A percentile compares a stretch with the other conserved stretches of the same genome.
Conservation (phyloP, 2,888 invertebrate genomes). For the Acanthosoma haemorrhoidale region DNA sequence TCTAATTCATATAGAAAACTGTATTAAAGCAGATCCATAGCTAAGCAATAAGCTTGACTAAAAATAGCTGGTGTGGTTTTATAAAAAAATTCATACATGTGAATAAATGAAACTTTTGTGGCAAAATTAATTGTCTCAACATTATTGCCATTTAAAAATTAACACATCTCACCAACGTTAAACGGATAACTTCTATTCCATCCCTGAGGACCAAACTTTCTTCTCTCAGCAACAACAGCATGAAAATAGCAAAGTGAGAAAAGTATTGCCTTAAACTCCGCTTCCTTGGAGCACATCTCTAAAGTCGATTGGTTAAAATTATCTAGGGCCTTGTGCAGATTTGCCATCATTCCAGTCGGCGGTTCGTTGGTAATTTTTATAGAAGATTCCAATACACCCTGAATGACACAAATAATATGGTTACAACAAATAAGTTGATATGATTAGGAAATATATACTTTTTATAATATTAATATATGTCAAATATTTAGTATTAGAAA, state of each 20-base stretch:
- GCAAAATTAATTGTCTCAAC: no score
- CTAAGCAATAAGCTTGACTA: no score
- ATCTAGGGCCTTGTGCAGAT: slow-evolving; percentile 85
- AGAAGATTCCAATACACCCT: slow-evolving; percentile 86
- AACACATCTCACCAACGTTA: slow-evolving; percentile 51
- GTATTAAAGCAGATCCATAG: no score
- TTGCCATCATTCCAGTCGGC: slow-evolving; percentile 90
- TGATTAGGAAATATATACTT: no score
- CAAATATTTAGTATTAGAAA: no score
- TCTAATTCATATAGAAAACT: no score
- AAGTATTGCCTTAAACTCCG: slow-evolving; percentile 84
- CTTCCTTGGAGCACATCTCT: slow-evolving; percentile 87
- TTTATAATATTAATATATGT: no score
- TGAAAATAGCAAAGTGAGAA: slow-evolving; percentile 92
- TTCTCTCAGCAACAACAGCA: slow-evolving; percentile 84
- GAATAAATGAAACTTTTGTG: no score
- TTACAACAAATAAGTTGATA: no score
- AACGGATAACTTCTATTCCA: slow-evolving; percentile 72
- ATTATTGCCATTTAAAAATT: no score
- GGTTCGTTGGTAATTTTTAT: slow-evolving; percentile 96
- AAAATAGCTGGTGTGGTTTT: no score
- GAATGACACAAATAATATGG: slow-evolving; percentile 44
- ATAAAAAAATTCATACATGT: no score
- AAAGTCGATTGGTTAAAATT: slow-evolving; percentile 88
- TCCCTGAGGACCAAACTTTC: slow-evolving; percentile 91